Conservation (phyloP, 2,888 invertebrate species). For the Oligia latruncula region DNA sequence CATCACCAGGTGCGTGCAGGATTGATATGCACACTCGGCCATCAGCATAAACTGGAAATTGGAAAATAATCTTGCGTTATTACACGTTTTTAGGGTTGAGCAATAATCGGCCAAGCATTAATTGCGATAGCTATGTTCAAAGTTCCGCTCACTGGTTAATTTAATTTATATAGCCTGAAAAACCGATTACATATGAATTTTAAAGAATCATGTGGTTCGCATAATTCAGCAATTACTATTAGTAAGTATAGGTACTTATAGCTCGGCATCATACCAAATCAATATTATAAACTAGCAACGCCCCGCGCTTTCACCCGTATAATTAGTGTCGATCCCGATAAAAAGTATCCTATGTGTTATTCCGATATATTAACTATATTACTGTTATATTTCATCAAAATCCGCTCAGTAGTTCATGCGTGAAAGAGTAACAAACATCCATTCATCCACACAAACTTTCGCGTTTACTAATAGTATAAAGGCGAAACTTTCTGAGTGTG, state of each 20-base stretch:
- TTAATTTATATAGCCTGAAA: background rate
- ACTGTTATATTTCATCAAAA: no score
- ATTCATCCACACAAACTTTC: no score
- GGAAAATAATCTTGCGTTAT: background rate
- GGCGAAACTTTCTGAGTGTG: no score
- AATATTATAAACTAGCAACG: background rate
- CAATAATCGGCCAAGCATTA: background rate
- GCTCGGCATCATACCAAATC: background rate
- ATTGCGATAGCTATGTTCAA: background rate
- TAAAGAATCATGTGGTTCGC: background rate
- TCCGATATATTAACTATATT: no score
- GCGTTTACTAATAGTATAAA: no score
- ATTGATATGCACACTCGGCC: constrained; percentile 99
- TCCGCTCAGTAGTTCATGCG: no score
- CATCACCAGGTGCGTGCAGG: constrained; percentile 99
- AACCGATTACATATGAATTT: background rate
- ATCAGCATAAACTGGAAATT: constrained; percentile 94
- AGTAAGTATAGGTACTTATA: background rate
- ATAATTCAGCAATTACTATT: background rate
- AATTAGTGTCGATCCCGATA: no score
- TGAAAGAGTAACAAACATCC: no score
- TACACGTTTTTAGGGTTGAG: background rate
- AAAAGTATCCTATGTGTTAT: no score
- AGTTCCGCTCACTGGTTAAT: background rate
- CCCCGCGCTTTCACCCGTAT: no score